Evolutionary conservation across 2,888 invertebrate genomes (phyloP).

Genomic region (Dasysyrphus albostriatus): DNA sequence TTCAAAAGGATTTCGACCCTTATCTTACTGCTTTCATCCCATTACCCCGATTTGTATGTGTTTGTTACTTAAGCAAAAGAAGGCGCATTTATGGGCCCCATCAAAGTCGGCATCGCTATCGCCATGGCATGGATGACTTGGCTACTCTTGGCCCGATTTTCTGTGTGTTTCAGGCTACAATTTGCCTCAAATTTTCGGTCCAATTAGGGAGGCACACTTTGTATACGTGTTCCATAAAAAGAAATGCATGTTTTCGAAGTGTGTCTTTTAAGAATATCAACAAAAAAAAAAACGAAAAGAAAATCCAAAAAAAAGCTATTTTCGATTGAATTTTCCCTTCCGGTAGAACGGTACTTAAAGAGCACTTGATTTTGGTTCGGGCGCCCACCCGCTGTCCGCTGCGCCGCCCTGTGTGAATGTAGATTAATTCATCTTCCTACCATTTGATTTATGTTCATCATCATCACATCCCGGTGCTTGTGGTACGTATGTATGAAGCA

Average conservation of each 20-base stretch:
- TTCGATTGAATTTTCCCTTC: constrained; percentile 43
- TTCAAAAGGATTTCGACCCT: constrained; percentile 32
- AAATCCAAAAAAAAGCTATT: constrained; percentile 32
- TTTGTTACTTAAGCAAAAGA: constrained; percentile 31
- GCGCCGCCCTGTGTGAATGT: neutral
- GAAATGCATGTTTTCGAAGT: constrained; percentile 28
- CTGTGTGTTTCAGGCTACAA: constrained; percentile 51
- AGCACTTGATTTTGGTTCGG: constrained; percentile 17
- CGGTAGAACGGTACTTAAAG: constrained; percentile 26
- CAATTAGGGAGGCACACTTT: constrained; percentile 56
- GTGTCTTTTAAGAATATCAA: neutral
- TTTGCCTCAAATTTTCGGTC: constrained; percentile 53
- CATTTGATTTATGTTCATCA: constrained; percentile 33
- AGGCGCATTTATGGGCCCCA: constrained; percentile 1
- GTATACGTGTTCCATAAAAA: constrained; percentile 50
- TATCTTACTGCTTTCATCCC: constrained; percentile 24
- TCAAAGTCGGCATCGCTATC: constrained; percentile 10
- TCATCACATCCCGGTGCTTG: constrained; percentile 9
- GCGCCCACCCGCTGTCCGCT: neutral
- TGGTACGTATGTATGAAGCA: neutral
- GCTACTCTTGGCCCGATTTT: constrained; percentile 60
- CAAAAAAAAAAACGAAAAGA: neutral
- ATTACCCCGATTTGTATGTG: constrained; percentile 9
- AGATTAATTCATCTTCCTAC: constrained; percentile 24
- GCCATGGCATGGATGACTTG: constrained; percentile 2